phyloP scores from a whole-genome alignment of 2,888 invertebrate genomes.

The Tuta absoluta region DNA sequence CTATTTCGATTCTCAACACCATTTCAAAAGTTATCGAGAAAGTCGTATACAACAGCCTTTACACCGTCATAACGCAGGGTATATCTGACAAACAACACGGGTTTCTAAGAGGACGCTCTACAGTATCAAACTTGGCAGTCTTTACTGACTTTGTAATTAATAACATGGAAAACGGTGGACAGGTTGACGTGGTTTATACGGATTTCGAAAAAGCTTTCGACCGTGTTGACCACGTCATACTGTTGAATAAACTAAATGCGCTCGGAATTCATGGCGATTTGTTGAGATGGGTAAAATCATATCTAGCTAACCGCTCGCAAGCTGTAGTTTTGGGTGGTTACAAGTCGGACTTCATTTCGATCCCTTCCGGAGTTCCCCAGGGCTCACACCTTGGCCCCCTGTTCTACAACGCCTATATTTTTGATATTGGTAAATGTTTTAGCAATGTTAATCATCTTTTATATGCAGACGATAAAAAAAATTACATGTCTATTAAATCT shows the following conservation, averaged over 20 bases:
- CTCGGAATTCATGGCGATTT: slow-evolving; percentile 14
- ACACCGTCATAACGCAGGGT: slow-evolving; percentile 11
- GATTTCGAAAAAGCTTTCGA: slow-evolving; percentile 24
- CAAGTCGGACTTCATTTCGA: too few relatives aligned
- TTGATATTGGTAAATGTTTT: too few relatives aligned
- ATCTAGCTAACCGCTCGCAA: neutral
- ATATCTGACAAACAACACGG: slow-evolving; percentile 23
- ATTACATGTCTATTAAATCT: neutral
- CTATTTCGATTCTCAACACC: slow-evolving; percentile 18
- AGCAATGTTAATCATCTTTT: too few relatives aligned
- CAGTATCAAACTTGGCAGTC: slow-evolving; percentile 12
- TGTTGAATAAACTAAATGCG: neutral
- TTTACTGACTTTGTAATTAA: slow-evolving; percentile 15
- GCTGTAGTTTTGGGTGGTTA: slow-evolving; percentile 14
- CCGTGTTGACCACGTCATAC: slow-evolving; percentile 20
- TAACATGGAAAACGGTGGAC: slow-evolving; percentile 19
- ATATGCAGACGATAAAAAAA: slow-evolving; percentile 17
- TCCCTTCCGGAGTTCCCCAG: too few relatives aligned
- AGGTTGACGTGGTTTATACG: slow-evolving; percentile 26
- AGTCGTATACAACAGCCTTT: slow-evolving; percentile 22
- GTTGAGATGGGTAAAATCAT: neutral
- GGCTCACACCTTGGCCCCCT: too few relatives aligned
- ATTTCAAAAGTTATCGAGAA: slow-evolving; percentile 24
- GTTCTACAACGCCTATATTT: too few relatives aligned
- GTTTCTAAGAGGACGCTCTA: slow-evolving; percentile 22